phyloP scores from a whole-genome alignment of 2,113 vertebrate genomes.

The Herpetotheres cachinnans region DNA sequence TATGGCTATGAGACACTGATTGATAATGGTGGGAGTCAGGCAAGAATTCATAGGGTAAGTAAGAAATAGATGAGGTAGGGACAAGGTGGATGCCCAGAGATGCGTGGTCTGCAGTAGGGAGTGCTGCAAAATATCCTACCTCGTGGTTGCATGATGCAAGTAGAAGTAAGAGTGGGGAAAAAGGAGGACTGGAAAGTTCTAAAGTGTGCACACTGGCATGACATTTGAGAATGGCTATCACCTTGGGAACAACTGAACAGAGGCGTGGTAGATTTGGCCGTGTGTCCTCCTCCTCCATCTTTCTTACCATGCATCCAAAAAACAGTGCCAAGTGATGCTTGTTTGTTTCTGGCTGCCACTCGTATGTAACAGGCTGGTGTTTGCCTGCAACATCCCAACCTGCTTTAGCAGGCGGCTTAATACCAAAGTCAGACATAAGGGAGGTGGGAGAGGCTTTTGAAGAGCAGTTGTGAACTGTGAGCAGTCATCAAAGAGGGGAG shows the following conservation, averaged over 20 bases:
- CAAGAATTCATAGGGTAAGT: not conserved
- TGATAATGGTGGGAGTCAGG: not conserved
- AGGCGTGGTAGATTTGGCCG: rapidly evolving
- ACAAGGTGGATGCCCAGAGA: not conserved
- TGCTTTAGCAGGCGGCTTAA: not conserved
- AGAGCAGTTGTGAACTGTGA: slow-evolving; percentile 6
- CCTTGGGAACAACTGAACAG: not conserved
- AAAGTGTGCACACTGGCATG: not conserved
- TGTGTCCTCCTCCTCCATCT: not conserved
- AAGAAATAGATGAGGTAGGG: not conserved
- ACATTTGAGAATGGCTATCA: not conserved
- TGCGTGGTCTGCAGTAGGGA: not conserved
- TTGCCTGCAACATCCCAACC: not conserved
- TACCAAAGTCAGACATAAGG: slow-evolving; percentile 7
- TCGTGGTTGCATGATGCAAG: not conserved
- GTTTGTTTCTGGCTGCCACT: not conserved
- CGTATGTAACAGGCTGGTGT: not conserved
- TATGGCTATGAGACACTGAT: not conserved
- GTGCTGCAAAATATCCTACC: not conserved
- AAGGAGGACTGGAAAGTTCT: not conserved
- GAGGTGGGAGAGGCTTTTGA: slow-evolving; percentile 33
- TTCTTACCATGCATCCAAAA: not conserved
- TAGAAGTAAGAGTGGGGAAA: not conserved
- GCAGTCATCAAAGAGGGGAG: not conserved
- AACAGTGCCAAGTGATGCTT: not conserved